Evolutionary conservation across 2,888 invertebrate species (phyloP).

Genomic region (Eristalis arbustorum): DNA sequence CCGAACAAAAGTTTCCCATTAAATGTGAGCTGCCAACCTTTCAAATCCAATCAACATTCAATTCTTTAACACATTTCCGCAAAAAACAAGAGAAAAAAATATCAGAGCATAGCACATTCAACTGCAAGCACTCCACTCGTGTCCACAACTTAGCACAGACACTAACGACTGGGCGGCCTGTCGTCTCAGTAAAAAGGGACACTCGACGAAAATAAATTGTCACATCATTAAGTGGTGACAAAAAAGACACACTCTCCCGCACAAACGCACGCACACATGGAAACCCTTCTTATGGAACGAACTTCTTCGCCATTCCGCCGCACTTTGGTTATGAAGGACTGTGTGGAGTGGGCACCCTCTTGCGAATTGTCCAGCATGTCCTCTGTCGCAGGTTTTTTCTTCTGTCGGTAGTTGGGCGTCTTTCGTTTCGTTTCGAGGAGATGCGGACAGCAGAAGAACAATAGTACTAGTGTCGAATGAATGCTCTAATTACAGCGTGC

Average conservation of each 20-base stretch:
- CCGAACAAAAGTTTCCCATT: slow-evolving; percentile 46
- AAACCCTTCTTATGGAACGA: slow-evolving; percentile 66
- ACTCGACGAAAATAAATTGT: slow-evolving; percentile 68
- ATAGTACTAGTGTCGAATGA: slow-evolving; percentile 46
- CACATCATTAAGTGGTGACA: slow-evolving; percentile 71
- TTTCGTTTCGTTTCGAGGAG: neutral
- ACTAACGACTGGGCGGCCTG: slow-evolving; percentile 31
- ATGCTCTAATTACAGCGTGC: slow-evolving; percentile 70
- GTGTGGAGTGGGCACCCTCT: slow-evolving; percentile 35
- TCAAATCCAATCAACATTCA: slow-evolving; percentile 54
- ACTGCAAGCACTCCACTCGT: slow-evolving; percentile 17
- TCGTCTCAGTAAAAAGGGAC: slow-evolving; percentile 46
- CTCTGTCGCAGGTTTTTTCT: slow-evolving; percentile 34
- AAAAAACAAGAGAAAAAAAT: slow-evolving; percentile 28
- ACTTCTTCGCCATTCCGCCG: slow-evolving; percentile 36
- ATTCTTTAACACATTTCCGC: slow-evolving; percentile 52
- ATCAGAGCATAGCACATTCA: slow-evolving; percentile 26
- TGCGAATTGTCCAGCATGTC: slow-evolving; percentile 48
- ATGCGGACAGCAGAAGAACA: slow-evolving; percentile 45
- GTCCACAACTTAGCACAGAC: slow-evolving; percentile 61
- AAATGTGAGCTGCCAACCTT: slow-evolving; percentile 44
- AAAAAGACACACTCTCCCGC: slow-evolving; percentile 46
- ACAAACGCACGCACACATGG: slow-evolving; percentile 19
- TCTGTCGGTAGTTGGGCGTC: neutral
- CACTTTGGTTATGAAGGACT: neutral